Percentiles rank a stretch among this genome's conserved stretches.
Evolutionary conservation across 2,797 vertebrate species (phyloP).

Genomic region (Myiothlypis chrysogaster): DNA sequence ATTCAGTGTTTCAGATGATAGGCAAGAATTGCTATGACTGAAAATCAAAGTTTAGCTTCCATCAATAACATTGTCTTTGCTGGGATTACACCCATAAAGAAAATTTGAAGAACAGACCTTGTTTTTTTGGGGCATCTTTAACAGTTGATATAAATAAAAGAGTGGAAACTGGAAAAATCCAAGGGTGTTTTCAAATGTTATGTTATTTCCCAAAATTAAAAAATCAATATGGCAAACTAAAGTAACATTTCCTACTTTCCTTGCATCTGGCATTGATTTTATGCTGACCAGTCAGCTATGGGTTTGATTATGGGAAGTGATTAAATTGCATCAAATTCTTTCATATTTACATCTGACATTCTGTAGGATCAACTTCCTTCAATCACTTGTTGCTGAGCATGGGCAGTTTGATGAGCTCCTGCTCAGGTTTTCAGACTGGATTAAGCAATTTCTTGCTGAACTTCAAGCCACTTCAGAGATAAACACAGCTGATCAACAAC

Average conservation of each 20-base stretch:
- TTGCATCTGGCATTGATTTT: not conserved
- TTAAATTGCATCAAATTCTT: not conserved
- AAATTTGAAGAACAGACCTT: not conserved
- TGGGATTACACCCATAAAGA: not conserved
- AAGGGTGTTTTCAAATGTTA: not conserved
- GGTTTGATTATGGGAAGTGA: not conserved
- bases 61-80: not conserved
- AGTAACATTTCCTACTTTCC: not conserved
- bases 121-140: not conserved
- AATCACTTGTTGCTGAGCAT: conserved; percentile 81
- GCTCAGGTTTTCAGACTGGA: conserved; percentile 84
- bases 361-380: conserved; percentile 80
- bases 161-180: not conserved
- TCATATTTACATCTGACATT: not conserved
- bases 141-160: not conserved
- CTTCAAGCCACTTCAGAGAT: conserved; percentile 86
- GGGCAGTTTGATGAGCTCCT: conserved; percentile 85
- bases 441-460: conserved; percentile 84
- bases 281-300: not conserved
- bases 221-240: not conserved
- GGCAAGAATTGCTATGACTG: not conserved
- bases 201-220: not conserved
- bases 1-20: not conserved
- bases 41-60: not conserved
- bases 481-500: conserved; percentile 77